Conservation (phyloP, 2,888 invertebrate genomes). For the Pheosia gnoma region DNA sequence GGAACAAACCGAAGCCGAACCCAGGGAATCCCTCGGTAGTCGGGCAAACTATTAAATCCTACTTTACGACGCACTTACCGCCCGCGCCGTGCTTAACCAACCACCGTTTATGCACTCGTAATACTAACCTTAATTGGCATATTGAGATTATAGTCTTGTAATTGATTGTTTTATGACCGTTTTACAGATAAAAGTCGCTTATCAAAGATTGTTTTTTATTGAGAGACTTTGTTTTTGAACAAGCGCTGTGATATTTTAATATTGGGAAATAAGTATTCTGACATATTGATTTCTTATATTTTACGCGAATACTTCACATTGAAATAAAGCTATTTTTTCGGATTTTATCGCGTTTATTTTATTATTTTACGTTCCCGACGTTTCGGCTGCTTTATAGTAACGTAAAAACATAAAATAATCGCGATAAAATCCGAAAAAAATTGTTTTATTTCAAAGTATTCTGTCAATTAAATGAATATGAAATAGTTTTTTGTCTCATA, state of each 20-base stretch:
- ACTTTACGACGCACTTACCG: conserved; percentile 73
- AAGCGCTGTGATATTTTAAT: neutral
- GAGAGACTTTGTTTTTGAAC: neutral
- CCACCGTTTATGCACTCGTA: conserved; percentile 70
- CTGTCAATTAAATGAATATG: too few species aligned
- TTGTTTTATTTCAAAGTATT: too few species aligned
- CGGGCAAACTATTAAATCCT: conserved; percentile 70
- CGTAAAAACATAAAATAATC: too few species aligned
- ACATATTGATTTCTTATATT: neutral
- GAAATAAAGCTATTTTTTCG: too few species aligned
- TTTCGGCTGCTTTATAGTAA: too few species aligned
- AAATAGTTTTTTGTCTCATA: neutral
- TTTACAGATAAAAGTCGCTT: conserved; percentile 51
- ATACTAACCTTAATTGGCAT: conserved; percentile 77
- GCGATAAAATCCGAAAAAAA: too few species aligned
- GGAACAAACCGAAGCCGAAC: conserved; percentile 32
- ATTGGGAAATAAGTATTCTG: neutral
- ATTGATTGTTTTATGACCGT: conserved; percentile 62
- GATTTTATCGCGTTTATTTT: too few species aligned
- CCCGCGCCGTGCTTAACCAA: conserved; percentile 37
- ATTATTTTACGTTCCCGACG: too few species aligned
- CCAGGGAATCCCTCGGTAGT: conserved; percentile 64
- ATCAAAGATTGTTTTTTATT: conserved; percentile 26
- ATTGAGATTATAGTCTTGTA: conserved; percentile 74
- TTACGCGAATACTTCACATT: too few species aligned